These are phyloP conservation scores for Azemiops feae DNA, from an alignment of 2,113 vertebrate genomes.

Conservation along the genomic window DNA sequence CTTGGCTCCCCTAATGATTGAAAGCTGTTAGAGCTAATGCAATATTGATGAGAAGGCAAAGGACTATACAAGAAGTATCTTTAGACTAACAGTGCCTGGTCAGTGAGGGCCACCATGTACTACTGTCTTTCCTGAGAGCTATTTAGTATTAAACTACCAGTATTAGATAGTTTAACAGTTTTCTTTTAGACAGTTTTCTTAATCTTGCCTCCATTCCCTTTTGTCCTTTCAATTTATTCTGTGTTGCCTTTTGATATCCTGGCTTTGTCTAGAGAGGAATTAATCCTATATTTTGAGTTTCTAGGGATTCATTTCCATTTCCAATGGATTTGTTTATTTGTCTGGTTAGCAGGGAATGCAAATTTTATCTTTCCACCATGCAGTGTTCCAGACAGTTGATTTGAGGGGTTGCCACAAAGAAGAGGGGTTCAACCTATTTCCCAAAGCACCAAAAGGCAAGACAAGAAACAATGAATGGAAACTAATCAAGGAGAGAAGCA, in stretches of 20 bases:
- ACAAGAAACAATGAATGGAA: neutral
- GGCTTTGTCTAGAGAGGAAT: neutral
- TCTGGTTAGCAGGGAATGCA: neutral
- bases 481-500: neutral
- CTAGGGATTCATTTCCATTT: neutral
- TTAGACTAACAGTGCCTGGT: neutral
- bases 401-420: neutral
- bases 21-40: constrained; percentile 18
- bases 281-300: neutral
- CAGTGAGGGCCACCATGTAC: neutral
- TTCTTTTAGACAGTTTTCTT: neutral
- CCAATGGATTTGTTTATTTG: neutral
- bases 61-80: neutral
- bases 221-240: neutral
- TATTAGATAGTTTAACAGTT: neutral
- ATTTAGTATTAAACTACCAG: neutral
- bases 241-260: neutral
- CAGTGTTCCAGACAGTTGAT: neutral
- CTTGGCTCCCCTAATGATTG: neutral
- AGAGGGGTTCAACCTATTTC: neutral
- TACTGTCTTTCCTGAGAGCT: neutral
- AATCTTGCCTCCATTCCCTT: neutral
- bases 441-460: neutral
- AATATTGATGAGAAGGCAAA: constrained; percentile 21
- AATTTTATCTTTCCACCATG: neutral